Evolutionary conservation across 2,113 vertebrate genomes (phyloP).

Genomic region (Mesocricetus auratus): DNA sequence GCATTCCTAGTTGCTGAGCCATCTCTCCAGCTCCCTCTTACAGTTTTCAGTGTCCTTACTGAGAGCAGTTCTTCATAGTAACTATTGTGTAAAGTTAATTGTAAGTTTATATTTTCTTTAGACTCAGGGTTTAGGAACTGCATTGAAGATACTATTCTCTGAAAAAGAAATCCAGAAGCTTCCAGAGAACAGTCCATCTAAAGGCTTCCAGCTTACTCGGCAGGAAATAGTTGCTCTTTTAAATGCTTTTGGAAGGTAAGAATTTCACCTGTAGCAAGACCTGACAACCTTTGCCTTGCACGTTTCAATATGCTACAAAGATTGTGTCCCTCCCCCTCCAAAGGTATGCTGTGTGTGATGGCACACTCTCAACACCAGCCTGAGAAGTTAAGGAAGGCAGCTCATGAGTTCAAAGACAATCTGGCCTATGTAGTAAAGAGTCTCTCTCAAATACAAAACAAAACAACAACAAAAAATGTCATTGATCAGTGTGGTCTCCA

Average conservation of each 20-base stretch:
- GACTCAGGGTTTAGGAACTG: conserved; percentile 97
- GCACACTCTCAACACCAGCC: not conserved
- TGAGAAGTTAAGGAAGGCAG: not conserved
- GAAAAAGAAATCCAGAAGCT: conserved; percentile 97
- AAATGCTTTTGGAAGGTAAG: conserved; percentile 95
- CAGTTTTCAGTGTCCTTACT: not conserved
- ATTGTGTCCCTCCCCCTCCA: not conserved
- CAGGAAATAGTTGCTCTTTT: conserved; percentile 97
- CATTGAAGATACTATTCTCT: conserved; percentile 97
- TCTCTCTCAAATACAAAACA: not conserved
- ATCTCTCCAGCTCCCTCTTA: not conserved
- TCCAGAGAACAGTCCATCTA: conserved; percentile 93
- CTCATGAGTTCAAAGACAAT: not conserved
- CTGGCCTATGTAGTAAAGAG: not conserved
- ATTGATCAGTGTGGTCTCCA: not conserved
- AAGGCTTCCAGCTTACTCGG: conserved; percentile 96
- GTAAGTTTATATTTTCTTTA: conserved; percentile 76
- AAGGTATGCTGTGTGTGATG: not conserved
- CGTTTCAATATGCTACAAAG: not conserved
- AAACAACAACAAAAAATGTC: not conserved
- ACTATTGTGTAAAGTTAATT: conserved; percentile 1
- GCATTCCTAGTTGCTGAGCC: not conserved
- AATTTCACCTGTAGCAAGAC: not conserved
- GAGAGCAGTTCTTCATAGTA: not conserved
- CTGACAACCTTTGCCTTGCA: not conserved